Base-by-base conservation (phyloP, 37 sponge, comb jelly and placozoan species). In the Cliona cf. orientalis region DNA sequence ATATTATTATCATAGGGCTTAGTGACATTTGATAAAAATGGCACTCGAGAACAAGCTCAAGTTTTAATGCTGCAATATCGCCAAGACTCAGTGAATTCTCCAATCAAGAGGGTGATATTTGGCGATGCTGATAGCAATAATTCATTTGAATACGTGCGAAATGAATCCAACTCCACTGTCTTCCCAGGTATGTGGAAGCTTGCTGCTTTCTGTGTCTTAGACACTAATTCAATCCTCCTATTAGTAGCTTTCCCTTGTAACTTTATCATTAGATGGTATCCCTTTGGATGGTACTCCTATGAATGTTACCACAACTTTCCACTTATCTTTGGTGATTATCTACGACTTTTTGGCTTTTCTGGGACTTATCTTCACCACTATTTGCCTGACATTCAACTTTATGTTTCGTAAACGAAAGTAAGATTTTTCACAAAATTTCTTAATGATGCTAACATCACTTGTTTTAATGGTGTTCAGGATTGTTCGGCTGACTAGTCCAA, bases 251-350 rank as follows among this genome's bases (percentile, higher is more conserved):
- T n/a, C n/a, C n/a, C n/a, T n/a, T n/a, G n/a, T n/a, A n/a, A n/a
- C n/a, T n/a, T n/a, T n/a, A n/a, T 37, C 29, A 11, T 3, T 28
- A 69, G 81, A 53, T 57, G 71, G 70, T 32, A 46, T 80, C 1
- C 81, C 81, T 39, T 71, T 71, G 40, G 81, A 80, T 80, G 81
- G 81, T 34, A 69, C 58, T 0, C 60, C 69, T 26, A 56, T 80
- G 4, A 43, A 46, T 19, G 4, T 55, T 0, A 34, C 46, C 2
- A 69, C 40, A 6, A 45, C 56, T 23, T 45, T 34, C n/a, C 34
- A 57, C n/a, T 1, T 80, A 39, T 32, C 46, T 19, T 5, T 80
- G 3, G 41, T 42, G 3, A 39, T 32, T 29, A 22, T 69, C 42
- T 39, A 32, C 23, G 33, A 44, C 35, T 2, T 55, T 2, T 33